Base-by-base conservation (phyloP, 2,797 vertebrate species). In the Rhabdomys pumilio region DNA sequence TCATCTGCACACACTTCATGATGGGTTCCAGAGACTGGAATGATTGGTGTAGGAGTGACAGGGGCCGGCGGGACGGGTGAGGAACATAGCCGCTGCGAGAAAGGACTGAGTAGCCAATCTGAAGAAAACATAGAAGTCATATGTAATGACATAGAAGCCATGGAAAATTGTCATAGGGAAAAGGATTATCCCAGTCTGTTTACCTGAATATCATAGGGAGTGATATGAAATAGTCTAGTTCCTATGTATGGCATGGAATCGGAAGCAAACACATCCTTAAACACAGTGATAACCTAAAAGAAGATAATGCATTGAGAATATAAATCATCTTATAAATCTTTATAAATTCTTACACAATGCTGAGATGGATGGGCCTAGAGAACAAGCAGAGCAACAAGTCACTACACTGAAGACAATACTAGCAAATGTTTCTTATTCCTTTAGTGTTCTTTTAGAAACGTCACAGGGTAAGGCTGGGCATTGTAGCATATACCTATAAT, bases 1-100 rank as follows among this genome's bases (percentile, higher is more conserved):
- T 99, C 99, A 99, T 99, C 97, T 99, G 99, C 82, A 99, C 99
- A 87, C 99, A 99, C 96, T 99, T 99, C 99, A 99, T 99, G 85
- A 99, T 91, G 26, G 99, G 98, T 98, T 99, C 99, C 31, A 99
- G 98, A 3, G 99, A 99, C 80, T 99, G 98, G 96, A 99, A 98
- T 0, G 99, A 99, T 97, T 99, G 99, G 97, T 99, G 99, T 31
- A 99, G 99, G 96, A 99, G 99, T 3, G 98, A 99, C 17, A 99
- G 98, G 0, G 98, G 97, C 98, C 98, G 98, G 97, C 97, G 89
- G 31, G 96, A 95, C 6, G 97, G 96, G 8, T 98, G 98, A 17
- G 99, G 98, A 92, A 98, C 98, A 0, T 98, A 99, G 6, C 97
- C 99, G 63, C 99, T 99, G 73, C 99, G 99, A 92, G 99, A 98